These are phyloP conservation scores for Mythimna loreyi DNA, from an alignment of 2,888 invertebrate species.

Conservation along the genomic window DNA sequence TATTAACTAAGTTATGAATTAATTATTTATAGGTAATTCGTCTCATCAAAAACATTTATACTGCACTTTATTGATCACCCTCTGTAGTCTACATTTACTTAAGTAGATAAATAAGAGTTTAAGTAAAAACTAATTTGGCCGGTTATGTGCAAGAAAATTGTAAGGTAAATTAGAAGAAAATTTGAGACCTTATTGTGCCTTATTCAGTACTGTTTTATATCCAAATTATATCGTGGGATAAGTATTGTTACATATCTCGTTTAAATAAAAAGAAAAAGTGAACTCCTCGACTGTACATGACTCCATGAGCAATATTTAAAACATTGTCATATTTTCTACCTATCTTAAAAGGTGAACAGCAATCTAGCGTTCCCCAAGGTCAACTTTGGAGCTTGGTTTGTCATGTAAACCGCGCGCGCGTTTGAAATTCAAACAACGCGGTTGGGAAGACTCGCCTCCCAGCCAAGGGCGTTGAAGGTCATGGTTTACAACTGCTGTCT, in stretches of 20 bases:
- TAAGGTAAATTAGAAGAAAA: not conserved
- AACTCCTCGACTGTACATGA: not conserved
- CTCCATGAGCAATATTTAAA: no score
- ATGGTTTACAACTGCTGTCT: no score
- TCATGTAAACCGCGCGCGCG: no score
- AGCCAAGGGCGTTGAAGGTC: no score
- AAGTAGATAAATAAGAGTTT: not conserved
- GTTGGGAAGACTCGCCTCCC: no score
- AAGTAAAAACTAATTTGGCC: not conserved
- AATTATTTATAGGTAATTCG: not conserved
- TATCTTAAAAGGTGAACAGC: no score
- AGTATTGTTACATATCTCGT: not conserved
- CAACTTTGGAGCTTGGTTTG: no score
- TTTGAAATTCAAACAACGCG: no score
- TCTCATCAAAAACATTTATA: not conserved
- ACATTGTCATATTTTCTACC: no score
- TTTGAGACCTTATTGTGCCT: conserved; percentile 2
- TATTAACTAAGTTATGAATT: not conserved
- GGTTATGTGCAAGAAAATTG: conserved; percentile 26
- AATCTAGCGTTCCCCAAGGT: no score
- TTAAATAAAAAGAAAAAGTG: not conserved
- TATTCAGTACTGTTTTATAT: not conserved
- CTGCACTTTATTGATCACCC: conserved; percentile 1
- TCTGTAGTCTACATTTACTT: conserved; percentile 3
- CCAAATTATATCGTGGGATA: not conserved